These are phyloP conservation scores for Tragelaphus scriptus DNA, from an alignment of 2,113 vertebrate genomes.

Conservation along the genomic window DNA sequence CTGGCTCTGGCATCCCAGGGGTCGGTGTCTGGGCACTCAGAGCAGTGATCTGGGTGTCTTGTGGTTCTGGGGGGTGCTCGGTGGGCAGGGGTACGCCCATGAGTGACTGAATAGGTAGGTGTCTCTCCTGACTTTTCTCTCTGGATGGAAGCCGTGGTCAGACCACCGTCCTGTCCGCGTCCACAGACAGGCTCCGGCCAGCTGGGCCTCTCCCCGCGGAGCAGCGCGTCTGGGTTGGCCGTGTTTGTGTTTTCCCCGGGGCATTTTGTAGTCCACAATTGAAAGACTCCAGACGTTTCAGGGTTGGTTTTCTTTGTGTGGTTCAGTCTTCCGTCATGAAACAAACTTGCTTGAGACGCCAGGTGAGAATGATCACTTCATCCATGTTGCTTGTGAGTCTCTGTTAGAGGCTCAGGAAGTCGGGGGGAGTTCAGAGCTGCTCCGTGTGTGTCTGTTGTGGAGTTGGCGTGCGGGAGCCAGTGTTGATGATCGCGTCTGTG, in stretches of 20 bases:
- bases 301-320: not conserved
- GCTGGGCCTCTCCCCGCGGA: not conserved
- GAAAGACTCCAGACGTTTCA: fast-evolving
- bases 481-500: too few species aligned
- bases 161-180: fast-evolving
- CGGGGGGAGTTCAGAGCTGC: fast-evolving
- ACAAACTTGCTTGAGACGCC: too few species aligned
- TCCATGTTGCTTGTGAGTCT: fast-evolving
- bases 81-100: fast-evolving
- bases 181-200: not conserved
- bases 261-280: fast-evolving
- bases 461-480: fast-evolving
- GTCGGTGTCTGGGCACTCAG: not conserved
- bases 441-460: fast-evolving
- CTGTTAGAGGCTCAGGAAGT: fast-evolving
- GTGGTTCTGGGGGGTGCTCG: fast-evolving
- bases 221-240: fast-evolving
- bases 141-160: not conserved
- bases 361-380: fast-evolving
- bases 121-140: not conserved
- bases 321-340: fast-evolving
- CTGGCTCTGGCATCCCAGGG: fast-evolving
- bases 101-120: too few species aligned
- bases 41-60: not conserved
- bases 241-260: fast-evolving